phyloP scores from a whole-genome alignment of 2,113 vertebrate genomes.

The Oophaga pumilio region DNA sequence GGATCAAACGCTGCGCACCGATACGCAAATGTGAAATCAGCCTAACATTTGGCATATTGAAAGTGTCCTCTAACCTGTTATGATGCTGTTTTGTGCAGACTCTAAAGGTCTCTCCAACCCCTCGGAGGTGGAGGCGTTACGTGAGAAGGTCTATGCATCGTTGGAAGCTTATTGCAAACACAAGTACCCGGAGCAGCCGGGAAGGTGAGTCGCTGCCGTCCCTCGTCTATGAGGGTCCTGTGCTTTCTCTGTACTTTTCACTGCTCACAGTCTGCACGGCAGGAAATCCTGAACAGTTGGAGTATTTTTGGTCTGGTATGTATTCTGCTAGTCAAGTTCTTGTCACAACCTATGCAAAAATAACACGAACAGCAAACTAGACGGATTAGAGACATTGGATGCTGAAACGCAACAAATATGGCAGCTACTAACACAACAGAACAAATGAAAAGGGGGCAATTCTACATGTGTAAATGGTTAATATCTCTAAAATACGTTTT shows the following conservation, averaged over 20 bases:
- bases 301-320: fast-evolving
- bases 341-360: not conserved
- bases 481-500: too few relatives aligned
- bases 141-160: slow-evolving; percentile 97
- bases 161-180: slow-evolving; percentile 99
- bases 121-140: slow-evolving; percentile 89
- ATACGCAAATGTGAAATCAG: too few relatives aligned
- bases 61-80: too few relatives aligned
- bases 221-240: not conserved
- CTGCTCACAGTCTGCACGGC: not conserved
- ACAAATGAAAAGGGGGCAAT: too few relatives aligned
- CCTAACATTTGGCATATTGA: too few relatives aligned
- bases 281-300: slow-evolving; percentile 31
- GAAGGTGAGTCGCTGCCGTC: slow-evolving; percentile 77
- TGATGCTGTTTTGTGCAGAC: slow-evolving; percentile 70
- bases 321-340: not conserved
- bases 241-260: not conserved
- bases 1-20: too few relatives aligned
- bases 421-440: not conserved
- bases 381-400: not conserved
- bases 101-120: slow-evolving; percentile 97
- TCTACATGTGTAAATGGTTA: too few relatives aligned
- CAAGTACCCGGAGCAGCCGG: slow-evolving; percentile 97
- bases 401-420: not conserved
- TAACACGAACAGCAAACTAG: slow-evolving; percentile 2